Evolutionary conservation across 2,888 invertebrate genomes (phyloP), one percentile per base, ranked within the genome.

Genomic region (Peribatodes rhomboidaria): DNA sequence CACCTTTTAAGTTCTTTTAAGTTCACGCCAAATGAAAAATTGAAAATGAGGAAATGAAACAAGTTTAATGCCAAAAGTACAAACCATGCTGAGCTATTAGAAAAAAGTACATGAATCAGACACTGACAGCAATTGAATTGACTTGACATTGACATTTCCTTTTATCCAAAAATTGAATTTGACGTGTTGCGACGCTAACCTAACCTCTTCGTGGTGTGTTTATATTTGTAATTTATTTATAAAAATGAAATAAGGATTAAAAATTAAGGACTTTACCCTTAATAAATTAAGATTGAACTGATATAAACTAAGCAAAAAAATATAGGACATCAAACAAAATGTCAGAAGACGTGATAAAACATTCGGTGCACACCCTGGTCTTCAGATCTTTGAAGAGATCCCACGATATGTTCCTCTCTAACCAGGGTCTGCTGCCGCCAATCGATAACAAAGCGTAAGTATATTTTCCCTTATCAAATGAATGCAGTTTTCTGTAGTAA

Each of bases 361-460:
- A 99, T 90, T 99, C 99, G 6, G 98, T 99, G 0, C 99, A 99
- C 85, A 99, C 99, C 0, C 92, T 99, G 69, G 98, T 99, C 70
- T 99, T 99, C 86, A 95, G 99, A 73, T 99, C 99, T 8, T 88
- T 99, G 71, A 99, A 99, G 88, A 94, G 99, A 81, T 98, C 99
- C 0, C 99, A 99, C 86, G 99, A 99, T 88, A 97, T 99, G 97
- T 99, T 99, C 87, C 93, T 99, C 50, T 95, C 97, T 13, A 98
- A 99, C 85, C 98, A 99, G 84, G 96, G 97, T 22, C 91, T 95
- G 68, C 90, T 98, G 58, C 98, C 99, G 4, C 96, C 97, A 55
- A 94, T 96, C 44, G 98, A 99, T 86, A 96, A 97, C 58, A 95
- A 95, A 84, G 96, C 98, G 97, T 98, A 94, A 95, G 96, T 94